Base-by-base conservation (phyloP, 1,140 invertebrate species). In the Parasteatoda tepidariorum region DNA sequence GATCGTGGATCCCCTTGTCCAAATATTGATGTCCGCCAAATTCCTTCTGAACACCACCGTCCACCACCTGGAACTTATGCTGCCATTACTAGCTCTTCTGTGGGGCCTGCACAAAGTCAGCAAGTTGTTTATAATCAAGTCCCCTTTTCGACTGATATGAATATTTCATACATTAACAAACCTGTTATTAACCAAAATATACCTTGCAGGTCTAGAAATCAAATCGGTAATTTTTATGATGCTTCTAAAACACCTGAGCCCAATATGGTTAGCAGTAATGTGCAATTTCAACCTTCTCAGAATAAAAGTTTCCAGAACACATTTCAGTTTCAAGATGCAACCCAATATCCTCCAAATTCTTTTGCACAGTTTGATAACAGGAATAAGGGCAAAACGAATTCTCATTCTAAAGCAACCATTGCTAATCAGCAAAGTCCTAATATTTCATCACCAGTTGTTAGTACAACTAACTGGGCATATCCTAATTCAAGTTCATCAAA, bases 1-100 rank as follows among this genome's bases (percentile, higher is more conserved):
- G 86, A 89, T 85, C 54, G 88, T 87, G 86, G 88, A 87, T 86
- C 88, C 2, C 88, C 90, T 15, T 92, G 91, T 87, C 91, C 91
- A 15, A 92, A 92, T 87, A 89, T 92, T 34, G 91, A 92, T 87
- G 89, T 92, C 61, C 87, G 87, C 79, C 88, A 88, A 87, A 90
- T 88, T 86, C 88, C 88, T 31, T 70, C 87, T 86, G 89, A 88
- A 75, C 88, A 86, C 61, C 89, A 90, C 84, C 88, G 88, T 73
- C 88, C 88, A 83, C 88, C 88, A 55, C 85, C 73, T 48, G 83
- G 71, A 64, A 68, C 83, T 34, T 73, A 73, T 41, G 83, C 83
- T 41, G 66, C 73, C n/a, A 78, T 84, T 66, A 55, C 54, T 9
- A 76, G 73, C 22, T 70, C 83, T 48, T 41, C 83, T 18, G 31